Percentiles rank a stretch among this genome's conserved stretches.
Conservation (phyloP, 2,888 invertebrate species). For the Chrysolina americana region DNA sequence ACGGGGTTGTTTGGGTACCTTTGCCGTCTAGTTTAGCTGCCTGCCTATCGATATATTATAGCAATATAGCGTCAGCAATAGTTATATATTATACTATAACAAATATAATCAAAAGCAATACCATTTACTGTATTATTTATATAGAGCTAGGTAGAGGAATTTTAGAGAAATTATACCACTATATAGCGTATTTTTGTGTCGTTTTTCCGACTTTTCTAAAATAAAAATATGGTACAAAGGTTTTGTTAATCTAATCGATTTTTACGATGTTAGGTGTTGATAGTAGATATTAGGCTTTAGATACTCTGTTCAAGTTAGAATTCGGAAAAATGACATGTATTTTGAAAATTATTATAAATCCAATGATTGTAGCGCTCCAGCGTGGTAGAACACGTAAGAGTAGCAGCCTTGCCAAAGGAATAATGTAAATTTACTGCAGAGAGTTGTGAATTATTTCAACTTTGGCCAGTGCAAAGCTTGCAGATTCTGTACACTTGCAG, state of each 20-base stretch:
- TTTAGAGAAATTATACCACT: slow-evolving; percentile 45
- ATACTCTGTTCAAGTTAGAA: slow-evolving; percentile 19
- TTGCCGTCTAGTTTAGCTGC: slow-evolving; percentile 64
- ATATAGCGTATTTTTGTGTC: slow-evolving; percentile 24
- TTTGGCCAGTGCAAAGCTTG: slow-evolving; percentile 62
- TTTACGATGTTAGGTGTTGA: slow-evolving; percentile 38
- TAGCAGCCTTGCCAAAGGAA: slow-evolving; percentile 63
- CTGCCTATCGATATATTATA: slow-evolving; percentile 68
- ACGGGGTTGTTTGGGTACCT: slow-evolving; percentile 48
- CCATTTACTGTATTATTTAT: slow-evolving; percentile 66
- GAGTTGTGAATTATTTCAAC: slow-evolving; percentile 45
- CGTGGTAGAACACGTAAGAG: slow-evolving; percentile 63
- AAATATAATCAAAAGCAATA: slow-evolving; percentile 69
- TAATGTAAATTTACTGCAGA: slow-evolving; percentile 44
- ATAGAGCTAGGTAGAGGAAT: slow-evolving; percentile 64
- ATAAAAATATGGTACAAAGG: slow-evolving; percentile 36
- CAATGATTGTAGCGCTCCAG: slow-evolving; percentile 61
- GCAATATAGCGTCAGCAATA: slow-evolving; percentile 70
- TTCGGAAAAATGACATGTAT: slow-evolving; percentile 31
- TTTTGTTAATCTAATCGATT: slow-evolving; percentile 34
- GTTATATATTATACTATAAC: slow-evolving; percentile 60
- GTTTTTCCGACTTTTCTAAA: slow-evolving; percentile 33
- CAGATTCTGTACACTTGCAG: slow-evolving; percentile 68
- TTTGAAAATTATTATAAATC: slow-evolving; percentile 53
- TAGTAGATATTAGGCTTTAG: slow-evolving; percentile 33